Percentiles rank a stretch among this genome's conserved stretches.
phyloP scores from a whole-genome alignment of 2,888 invertebrate genomes.

The Acrobasis repandana region DNA sequence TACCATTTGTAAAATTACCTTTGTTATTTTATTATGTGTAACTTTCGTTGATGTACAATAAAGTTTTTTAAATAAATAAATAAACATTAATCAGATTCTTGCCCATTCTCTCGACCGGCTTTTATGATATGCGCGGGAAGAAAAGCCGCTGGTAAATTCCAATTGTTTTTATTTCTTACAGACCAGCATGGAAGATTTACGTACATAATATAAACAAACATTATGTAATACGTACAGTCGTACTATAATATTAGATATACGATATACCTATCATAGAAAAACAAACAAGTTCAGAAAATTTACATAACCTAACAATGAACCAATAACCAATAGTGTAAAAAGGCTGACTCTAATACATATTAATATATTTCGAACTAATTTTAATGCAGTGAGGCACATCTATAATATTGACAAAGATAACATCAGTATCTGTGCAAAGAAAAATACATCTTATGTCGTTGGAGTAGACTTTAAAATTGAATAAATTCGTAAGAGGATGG shows the following conservation, averaged over 20 bases:
- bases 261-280: constrained; percentile 43
- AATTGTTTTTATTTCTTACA: no score
- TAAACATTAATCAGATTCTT: no score
- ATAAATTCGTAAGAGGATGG: constrained; percentile 23
- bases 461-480: constrained; percentile 32
- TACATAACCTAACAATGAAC: constrained; percentile 71
- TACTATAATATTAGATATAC: constrained; percentile 32
- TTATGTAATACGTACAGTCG: constrained; percentile 1
- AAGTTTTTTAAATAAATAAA: no score
- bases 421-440: not conserved
- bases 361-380: constrained; percentile 72
- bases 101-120: no score
- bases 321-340: constrained; percentile 74
- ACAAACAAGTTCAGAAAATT: constrained; percentile 57
- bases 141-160: no score
- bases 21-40: no score
- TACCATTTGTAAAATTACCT: no score
- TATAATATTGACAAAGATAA: constrained; percentile 45
- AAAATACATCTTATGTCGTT: constrained; percentile 27
- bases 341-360: constrained; percentile 75
- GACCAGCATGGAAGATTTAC: no score
- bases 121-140: no score
- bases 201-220: constrained; percentile 12
- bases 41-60: no score
- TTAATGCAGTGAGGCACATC: constrained; percentile 59